phyloP scores from a whole-genome alignment of 2,888 invertebrate genomes.

The Campopleginae sp. region DNA sequence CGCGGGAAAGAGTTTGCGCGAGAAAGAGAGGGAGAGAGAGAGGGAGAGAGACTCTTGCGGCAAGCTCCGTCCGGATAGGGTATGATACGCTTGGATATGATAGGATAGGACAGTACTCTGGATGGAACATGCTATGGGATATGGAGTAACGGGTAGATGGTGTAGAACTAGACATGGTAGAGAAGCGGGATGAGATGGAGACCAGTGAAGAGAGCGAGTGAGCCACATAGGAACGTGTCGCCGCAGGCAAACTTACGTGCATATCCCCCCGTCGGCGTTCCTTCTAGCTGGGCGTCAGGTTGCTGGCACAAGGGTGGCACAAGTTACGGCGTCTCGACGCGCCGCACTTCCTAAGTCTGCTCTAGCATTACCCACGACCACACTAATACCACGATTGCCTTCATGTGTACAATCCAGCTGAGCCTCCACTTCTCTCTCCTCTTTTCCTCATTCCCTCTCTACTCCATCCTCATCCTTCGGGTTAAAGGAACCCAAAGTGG shows the following conservation, averaged over 20 bases:
- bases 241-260: conserved; percentile 79
- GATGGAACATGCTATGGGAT: conserved; percentile 45
- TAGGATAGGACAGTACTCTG: conserved; percentile 74
- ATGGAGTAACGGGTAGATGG: conserved; percentile 43
- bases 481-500: conserved; percentile 33
- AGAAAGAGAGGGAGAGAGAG: conserved; percentile 19
- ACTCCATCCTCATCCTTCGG: neutral
- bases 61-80: conserved; percentile 53
- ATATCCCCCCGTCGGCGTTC: conserved; percentile 74
- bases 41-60: conserved; percentile 53
- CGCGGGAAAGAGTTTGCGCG: conserved; percentile 15
- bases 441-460: neutral
- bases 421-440: conserved; percentile 15
- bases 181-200: conserved; percentile 31
- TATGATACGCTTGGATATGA: conserved; percentile 74
- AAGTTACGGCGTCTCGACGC: conserved; percentile 84
- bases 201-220: conserved; percentile 55
- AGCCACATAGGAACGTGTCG: conserved; percentile 75
- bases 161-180: conserved; percentile 34
- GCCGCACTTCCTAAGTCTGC: conserved; percentile 80
- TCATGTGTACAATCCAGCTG: conserved; percentile 47
- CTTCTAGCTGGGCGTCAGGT: conserved; percentile 75
- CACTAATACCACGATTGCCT: conserved; percentile 64
- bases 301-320: conserved; percentile 80
- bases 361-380: conserved; percentile 74